Conservation (phyloP, 2,888 invertebrate species). For the Dasysyrphus albostriatus region DNA sequence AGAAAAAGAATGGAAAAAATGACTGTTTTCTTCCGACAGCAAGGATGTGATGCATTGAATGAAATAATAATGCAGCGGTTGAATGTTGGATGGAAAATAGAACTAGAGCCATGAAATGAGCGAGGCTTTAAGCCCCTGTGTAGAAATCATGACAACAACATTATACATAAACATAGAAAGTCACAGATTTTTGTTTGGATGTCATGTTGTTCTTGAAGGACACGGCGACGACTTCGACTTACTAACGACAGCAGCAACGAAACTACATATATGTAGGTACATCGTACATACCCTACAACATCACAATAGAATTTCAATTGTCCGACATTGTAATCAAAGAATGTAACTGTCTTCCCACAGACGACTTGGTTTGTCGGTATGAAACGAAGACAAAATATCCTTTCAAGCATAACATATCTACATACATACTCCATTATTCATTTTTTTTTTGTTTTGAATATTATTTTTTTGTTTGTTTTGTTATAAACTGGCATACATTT, state of each 20-base stretch:
- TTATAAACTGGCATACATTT: constrained; percentile 51
- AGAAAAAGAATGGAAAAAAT: background rate
- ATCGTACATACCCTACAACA: background rate
- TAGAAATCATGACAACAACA: constrained; percentile 29
- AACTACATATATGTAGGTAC: no score
- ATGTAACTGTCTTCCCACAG: constrained; percentile 31
- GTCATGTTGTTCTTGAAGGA: constrained; percentile 56
- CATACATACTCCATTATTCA: constrained; percentile 25
- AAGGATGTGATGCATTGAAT: background rate
- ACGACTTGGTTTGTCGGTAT: background rate
- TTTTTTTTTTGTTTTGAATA: background rate
- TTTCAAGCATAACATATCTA: constrained; percentile 44
- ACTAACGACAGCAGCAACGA: background rate
- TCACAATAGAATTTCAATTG: constrained; percentile 65
- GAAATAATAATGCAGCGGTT: background rate
- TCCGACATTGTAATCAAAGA: constrained; percentile 61
- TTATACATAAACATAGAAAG: background rate
- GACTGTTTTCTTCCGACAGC: constrained; percentile 20
- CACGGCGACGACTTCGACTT: background rate
- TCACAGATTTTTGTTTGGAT: constrained; percentile 14
- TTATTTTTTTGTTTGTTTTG: background rate
- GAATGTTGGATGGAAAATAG: background rate
- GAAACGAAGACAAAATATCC: constrained; percentile 26
- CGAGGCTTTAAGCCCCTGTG: constrained; percentile 37
- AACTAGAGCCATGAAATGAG: constrained; percentile 35